Base-by-base conservation (phyloP, 2,113 vertebrate species). In the Rhinoderma darwinii region DNA sequence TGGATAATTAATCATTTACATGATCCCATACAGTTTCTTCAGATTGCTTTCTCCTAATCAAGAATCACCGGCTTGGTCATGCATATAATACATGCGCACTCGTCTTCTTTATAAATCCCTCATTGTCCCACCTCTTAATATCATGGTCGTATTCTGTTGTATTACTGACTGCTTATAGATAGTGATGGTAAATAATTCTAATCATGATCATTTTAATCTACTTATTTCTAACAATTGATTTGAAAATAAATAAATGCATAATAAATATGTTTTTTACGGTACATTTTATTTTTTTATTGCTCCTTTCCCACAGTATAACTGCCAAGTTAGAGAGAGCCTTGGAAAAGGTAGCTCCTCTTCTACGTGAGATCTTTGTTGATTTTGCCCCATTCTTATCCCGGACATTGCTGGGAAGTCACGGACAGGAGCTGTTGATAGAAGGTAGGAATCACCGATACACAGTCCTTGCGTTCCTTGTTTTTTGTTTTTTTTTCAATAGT, bases 281-380 rank as follows among this genome's bases (percentile, higher is more conserved):
- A 14, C 11, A 14, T 59, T 59, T 1, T 59, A 9, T 61, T 27
- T 27, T 50, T 2, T 14, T 14, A 50, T 11, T 50, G 47, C 6
- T 18, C 30, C 12, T 27, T 41, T 41, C 7, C 27, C 81, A 90
- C 95, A 99, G 98, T 91, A 99, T 99, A 88, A 99, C 98, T 77
- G 96, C 98, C 90, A 99, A 99, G 93, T 94, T 99, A 92, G 98
- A 99, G 93, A 93, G 97, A 91, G 97, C 98, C 63, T 93, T 99
- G 91, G 98, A 99, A 93, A 99, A 99, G 91, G 98, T 98, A 88
- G 98, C 98, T 1, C 97, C 98, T 82, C 94, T 99, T 87, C 94
- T 99, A 89, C 93, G 98, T 89, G 98, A 99, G 94, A 99, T 98
- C 91, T 99, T 99, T 92, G 97, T 99, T 91, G 98, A 99, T 93